Base-by-base conservation (phyloP, 2,888 invertebrate genomes). In the Venusia cambrica region DNA sequence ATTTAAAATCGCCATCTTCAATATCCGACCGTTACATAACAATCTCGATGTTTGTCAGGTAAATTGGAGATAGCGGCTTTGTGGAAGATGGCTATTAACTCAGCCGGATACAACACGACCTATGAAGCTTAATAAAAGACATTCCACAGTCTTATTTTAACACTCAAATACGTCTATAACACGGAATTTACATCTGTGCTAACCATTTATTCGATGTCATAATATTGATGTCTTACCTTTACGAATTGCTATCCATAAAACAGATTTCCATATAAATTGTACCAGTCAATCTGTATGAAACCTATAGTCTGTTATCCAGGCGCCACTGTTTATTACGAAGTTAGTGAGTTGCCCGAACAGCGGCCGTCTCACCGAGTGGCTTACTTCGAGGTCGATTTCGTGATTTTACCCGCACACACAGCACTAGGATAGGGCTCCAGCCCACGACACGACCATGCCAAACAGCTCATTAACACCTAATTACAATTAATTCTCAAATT, bases 401-500 rank as follows among this genome's bases (percentile, higher is more conserved):
- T 39, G 41, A 46, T 38, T 35, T 34, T 32, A 28, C 38, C 30
- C 26, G 19, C 35, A 30, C 42, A 47, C 28, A 28, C 22, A 30
- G 18, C 24, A 36, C 25, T 28, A 39, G 24, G 38, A 38, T 35
- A 47, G 39, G 40, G 32, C 42, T 20, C 26, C 28, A 9, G 36
- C 44, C 7, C 33, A 51, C 38, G 45, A 53, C 56, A 29, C 41
- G 31, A 39, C 53, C 70, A 75, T 74, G 49, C 33, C 47, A 73
- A 75, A 43, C 51, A 62, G 59, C 51, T 48, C 39, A 57, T 57
- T 57, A 61, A 57, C 62, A 62, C 57, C 51, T 52, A 61, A 66
- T 69, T 69, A 60, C 53, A 56, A 44, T 54, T 49, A 51, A 65
- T 64, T 59, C 65, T 64, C 62, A 57, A 62, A 58, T 62, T 66